These are phyloP conservation scores for Cichlasoma orientale DNA, from an alignment of 2,797 vertebrate species.

Conservation along the genomic window DNA sequence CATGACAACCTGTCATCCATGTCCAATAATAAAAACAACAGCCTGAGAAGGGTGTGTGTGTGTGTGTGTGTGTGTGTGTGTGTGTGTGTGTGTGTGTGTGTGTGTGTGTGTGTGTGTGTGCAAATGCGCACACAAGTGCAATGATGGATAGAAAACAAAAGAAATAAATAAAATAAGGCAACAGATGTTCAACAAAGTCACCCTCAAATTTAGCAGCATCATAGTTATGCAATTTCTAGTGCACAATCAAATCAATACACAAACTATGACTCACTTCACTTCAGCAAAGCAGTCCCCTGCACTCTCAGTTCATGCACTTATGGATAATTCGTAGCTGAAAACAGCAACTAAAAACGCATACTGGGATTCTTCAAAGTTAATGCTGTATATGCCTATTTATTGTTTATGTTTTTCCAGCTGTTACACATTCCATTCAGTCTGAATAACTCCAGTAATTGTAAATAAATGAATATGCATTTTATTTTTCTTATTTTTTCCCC, in stretches of 20 bases:
- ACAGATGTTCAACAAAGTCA: neutral
- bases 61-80: neutral
- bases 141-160: neutral
- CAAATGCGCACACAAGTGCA: neutral
- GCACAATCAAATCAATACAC: neutral
- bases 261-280: neutral
- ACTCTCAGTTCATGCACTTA: neutral
- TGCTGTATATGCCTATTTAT: neutral
- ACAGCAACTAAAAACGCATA: neutral
- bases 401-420: neutral
- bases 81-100: too few species aligned
- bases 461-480: neutral
- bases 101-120: too few species aligned
- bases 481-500: neutral
- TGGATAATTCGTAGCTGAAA: neutral
- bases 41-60: neutral
- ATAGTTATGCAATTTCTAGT: neutral
- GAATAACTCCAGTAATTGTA: too few species aligned
- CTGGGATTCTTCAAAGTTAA: neutral
- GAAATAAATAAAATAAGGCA: neutral
- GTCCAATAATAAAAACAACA: constrained; percentile 11
- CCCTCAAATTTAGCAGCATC: neutral
- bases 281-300: neutral
- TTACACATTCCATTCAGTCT: too few species aligned
- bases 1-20: neutral